Conservation (phyloP, 2,888 invertebrate species). For the Polydrusus pterygomalis region DNA sequence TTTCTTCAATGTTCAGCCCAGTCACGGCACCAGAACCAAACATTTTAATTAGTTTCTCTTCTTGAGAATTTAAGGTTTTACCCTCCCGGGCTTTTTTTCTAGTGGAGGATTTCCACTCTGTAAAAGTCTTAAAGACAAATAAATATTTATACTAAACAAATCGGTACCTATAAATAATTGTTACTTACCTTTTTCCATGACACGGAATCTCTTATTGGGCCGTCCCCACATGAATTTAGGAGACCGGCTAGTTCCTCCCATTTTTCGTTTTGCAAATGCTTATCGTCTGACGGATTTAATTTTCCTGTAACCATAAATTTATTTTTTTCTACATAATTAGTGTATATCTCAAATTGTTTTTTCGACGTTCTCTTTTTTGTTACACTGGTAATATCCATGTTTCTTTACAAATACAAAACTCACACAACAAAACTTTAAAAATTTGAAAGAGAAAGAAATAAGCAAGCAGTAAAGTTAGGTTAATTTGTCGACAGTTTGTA, state of each 20-base stretch:
- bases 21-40: neutral
- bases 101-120: neutral
- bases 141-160: neutral
- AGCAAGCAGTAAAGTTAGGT: neutral
- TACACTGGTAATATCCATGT: neutral
- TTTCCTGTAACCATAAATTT: neutral
- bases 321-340: neutral
- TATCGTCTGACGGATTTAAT: conserved; percentile 1
- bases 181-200: conserved; percentile 1
- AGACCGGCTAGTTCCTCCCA: neutral
- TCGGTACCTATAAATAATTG: neutral
- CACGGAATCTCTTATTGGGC: neutral
- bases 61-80: neutral
- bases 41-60: neutral
- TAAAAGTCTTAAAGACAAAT: conserved; percentile 4
- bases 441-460: neutral
- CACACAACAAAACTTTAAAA: neutral
- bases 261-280: neutral
- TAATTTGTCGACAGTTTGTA: neutral
- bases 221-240: conserved; percentile 3
- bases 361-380: neutral
- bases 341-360: neutral
- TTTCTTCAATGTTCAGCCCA: neutral
- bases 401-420: neutral
- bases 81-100: conserved; percentile 3